Conservation (phyloP, 2,113 vertebrate genomes). For the Delphinapterus leucas region DNA sequence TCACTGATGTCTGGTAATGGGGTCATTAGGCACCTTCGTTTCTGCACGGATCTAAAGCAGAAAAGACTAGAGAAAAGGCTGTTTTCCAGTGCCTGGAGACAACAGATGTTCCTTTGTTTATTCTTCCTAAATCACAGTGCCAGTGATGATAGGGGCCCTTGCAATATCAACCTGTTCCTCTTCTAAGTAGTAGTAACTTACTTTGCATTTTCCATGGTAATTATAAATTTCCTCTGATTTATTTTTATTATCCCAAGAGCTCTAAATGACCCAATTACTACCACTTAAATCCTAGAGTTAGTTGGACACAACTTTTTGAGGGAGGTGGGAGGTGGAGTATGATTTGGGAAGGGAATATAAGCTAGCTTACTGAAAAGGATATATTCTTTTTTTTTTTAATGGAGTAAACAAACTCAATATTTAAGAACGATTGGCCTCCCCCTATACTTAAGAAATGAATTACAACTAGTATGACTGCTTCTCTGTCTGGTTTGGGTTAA, state of each 20-base stretch:
- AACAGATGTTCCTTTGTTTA: neutral
- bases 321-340: too few species aligned
- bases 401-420: neutral
- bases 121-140: neutral
- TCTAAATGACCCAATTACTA: neutral
- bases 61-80: neutral
- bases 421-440: neutral
- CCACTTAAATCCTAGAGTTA: neutral
- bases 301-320: neutral
- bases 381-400: neutral
- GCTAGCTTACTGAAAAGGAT: neutral
- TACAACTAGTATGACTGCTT: neutral
- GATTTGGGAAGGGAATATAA: neutral
- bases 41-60: neutral
- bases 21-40: neutral
- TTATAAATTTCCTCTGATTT: slow-evolving; percentile 3
- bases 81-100: neutral
- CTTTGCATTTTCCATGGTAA: neutral
- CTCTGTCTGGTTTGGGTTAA: neutral
- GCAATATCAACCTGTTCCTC: neutral
- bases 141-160: neutral
- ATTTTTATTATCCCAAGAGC: neutral
- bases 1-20: neutral
- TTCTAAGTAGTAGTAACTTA: neutral
- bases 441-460: neutral